phyloP scores from a whole-genome alignment of 2,888 invertebrate species.

The Agriopis aurantiaria region DNA sequence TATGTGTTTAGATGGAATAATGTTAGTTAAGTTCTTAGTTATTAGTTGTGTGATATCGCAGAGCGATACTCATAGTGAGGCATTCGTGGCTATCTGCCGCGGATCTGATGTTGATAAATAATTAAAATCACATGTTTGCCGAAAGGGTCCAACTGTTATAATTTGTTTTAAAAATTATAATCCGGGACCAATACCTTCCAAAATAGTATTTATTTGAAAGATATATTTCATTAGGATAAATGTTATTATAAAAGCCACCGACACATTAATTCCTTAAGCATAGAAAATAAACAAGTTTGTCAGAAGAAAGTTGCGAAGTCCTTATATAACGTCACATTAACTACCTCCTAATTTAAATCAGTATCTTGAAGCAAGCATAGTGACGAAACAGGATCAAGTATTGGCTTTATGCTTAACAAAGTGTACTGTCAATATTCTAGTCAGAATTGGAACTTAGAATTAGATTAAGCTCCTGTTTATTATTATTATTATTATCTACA shows the following conservation, averaged over 20 bases:
- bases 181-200: conserved; percentile 86
- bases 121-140: conserved; percentile 79
- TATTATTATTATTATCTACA: not conserved
- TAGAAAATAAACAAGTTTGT: conserved; percentile 83
- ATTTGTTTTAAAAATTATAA: conserved; percentile 88
- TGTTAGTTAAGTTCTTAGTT: conserved; percentile 76
- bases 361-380: conserved; percentile 71
- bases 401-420: conserved; percentile 63
- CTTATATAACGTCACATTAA: conserved; percentile 70
- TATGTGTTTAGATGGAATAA: conserved; percentile 82
- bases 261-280: conserved; percentile 86
- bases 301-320: conserved; percentile 83
- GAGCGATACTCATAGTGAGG: conserved; percentile 80
- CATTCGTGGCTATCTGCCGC: conserved; percentile 72
- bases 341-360: conserved; percentile 85
- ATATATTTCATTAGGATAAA: conserved; percentile 85
- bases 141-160: conserved; percentile 85
- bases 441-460: conserved; percentile 80
- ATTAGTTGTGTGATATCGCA: conserved; percentile 74
- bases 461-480: conserved; percentile 40
- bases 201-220: conserved; percentile 87
- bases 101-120: conserved; percentile 72
- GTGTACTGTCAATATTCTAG: conserved; percentile 75
- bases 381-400: conserved; percentile 65
- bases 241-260: conserved; percentile 85